Base-by-base conservation (phyloP, 1,140 invertebrate species). In the Drosophila pruinosa region DNA sequence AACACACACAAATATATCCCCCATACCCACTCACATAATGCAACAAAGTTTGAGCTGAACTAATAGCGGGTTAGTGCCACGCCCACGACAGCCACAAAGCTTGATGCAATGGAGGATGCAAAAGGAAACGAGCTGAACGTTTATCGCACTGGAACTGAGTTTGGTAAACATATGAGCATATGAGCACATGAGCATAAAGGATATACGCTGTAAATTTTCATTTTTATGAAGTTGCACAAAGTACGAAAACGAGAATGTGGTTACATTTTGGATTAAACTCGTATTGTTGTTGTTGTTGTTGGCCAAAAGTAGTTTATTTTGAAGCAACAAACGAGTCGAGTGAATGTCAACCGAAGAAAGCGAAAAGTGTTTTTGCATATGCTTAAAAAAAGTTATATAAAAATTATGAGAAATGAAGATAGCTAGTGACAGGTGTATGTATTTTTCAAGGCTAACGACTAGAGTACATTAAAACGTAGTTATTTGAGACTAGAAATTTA, bases 151-250 rank as follows among this genome's bases (percentile, higher is more conserved):
- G 47, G 31, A 36, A 26, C 64, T 50, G 41, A 56, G 68, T 63
- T 56, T 83, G 57, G 70, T 59, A 74, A 74, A 61, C 79, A 78
- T 67, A 83, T 82, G 61, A 83, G 65, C 72, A 79, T 85, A 85
- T 83, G 61, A 83, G 65, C 72, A 79, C 79, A 85, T 83, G 80
- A 85, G 75, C 80, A 83, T 85, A 83, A 80, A 86, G 68, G 76
- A 76, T 85, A 76, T 80, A 70, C 72, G 81, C 67, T 80, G 72
- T 85, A 85, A 80, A 85, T 85, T 86, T 85, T 86, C 81, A 86
- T 85, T 85, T 86, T 83, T 86, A 77, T 85, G 76, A 85, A 85
- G 80, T 77, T 86, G 63, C 76, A 85, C 76, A 86, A 80, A 77
- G 81, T 86, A 85, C 72, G 56, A 77, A 72, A 80, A 85, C 72